Conservation (phyloP, 2,797 vertebrate genomes). For the Micromesistius poutassou region DNA sequence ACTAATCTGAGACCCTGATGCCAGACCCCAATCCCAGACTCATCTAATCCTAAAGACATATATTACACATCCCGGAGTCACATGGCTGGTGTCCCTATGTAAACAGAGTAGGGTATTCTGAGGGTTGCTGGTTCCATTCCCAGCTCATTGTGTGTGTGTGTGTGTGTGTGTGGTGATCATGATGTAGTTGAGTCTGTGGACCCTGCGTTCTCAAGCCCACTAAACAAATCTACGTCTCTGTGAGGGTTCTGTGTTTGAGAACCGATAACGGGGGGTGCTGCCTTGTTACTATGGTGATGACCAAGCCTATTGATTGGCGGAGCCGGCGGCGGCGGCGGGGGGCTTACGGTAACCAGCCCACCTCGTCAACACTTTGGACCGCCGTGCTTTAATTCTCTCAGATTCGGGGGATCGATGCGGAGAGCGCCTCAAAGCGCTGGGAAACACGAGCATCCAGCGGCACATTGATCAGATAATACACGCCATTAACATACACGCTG, state of each 20-base stretch:
- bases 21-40: background rate
- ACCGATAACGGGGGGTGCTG: background rate
- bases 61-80: background rate
- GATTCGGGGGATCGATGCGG: conserved; percentile 69
- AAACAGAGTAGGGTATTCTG: background rate
- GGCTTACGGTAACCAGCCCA: conserved; percentile 31
- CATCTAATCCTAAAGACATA: background rate
- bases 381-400: conserved; percentile 68
- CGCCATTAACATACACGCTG: conserved; percentile 78
- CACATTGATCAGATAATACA: conserved; percentile 76
- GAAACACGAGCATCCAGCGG: conserved; percentile 64
- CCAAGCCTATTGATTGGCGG: background rate
- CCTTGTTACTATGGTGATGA: background rate
- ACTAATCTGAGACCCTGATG: background rate
- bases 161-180: no score
- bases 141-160: background rate
- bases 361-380: conserved; percentile 40
- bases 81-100: background rate
- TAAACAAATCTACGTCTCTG: no score
- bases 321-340: background rate
- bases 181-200: no score
- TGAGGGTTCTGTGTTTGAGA: background rate
- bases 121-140: conserved; percentile 10
- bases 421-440: conserved; percentile 70
- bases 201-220: no score